Percentiles rank a stretch among this genome's conserved stretches.
phyloP scores from a whole-genome alignment of 1,140 invertebrate genomes.

The Halictus rubicundus region DNA sequence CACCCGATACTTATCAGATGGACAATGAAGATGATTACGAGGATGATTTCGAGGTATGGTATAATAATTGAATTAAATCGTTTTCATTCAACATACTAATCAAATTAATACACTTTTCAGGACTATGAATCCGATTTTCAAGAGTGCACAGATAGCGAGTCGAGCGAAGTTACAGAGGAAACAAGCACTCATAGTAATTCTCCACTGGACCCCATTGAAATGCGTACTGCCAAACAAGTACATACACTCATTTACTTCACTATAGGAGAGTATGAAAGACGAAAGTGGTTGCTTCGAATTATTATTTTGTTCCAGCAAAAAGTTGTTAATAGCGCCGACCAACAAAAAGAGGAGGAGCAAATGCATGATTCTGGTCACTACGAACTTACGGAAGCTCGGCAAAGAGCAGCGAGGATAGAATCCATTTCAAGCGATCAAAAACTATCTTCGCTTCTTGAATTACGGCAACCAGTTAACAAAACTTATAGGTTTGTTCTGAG shows the following conservation, averaged over 20 bases:
- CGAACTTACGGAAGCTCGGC: slow-evolving; percentile 81
- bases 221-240: slow-evolving; percentile 69
- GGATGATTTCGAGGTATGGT: slow-evolving; percentile 80
- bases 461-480: slow-evolving; percentile 64
- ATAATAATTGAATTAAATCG: background rate
- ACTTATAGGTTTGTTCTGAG: slow-evolving; percentile 68
- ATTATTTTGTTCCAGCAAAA: slow-evolving; percentile 54
- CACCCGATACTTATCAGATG: slow-evolving; percentile 1
- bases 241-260: slow-evolving; percentile 4
- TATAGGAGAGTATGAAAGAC: background rate
- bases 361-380: slow-evolving; percentile 87
- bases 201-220: slow-evolving; percentile 70
- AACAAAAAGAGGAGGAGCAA: slow-evolving; percentile 82
- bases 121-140: slow-evolving; percentile 83
- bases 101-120: slow-evolving; percentile 58
- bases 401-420: slow-evolving; percentile 73
- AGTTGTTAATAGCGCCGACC: slow-evolving; percentile 59
- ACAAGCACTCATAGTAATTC: slow-evolving; percentile 59
- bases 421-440: slow-evolving; percentile 71
- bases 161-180: slow-evolving; percentile 73
- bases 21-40: slow-evolving; percentile 73
- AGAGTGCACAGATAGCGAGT: slow-evolving; percentile 76
- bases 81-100: background rate
- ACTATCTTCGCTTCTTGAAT: slow-evolving; percentile 55
- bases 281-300: slow-evolving; percentile 26